phyloP scores from a whole-genome alignment of 2,797 vertebrate genomes.

The Pyrocephalus nanus region DNA sequence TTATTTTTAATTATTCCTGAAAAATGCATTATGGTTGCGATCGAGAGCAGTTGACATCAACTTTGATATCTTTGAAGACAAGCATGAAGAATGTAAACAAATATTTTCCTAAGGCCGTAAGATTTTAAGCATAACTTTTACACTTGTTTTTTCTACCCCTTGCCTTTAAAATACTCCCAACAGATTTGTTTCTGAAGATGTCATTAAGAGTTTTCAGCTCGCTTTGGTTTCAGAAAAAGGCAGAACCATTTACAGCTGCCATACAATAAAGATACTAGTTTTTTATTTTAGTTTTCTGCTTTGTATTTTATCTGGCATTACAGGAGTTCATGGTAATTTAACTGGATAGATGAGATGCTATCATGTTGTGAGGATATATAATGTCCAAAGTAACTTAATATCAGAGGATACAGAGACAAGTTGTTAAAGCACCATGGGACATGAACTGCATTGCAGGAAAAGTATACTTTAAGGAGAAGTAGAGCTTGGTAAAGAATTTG shows the following conservation, averaged over 20 bases:
- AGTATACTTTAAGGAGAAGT: background rate
- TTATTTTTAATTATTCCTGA: background rate
- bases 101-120: background rate
- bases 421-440: background rate
- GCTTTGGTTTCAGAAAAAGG: background rate
- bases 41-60: background rate
- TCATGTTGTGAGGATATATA: background rate
- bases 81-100: background rate
- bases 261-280: background rate
- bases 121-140: background rate
- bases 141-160: background rate
- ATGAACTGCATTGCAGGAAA: background rate
- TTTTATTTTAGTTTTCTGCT: background rate
- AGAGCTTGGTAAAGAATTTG: background rate
- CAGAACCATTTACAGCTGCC: background rate
- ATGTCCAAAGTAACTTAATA: constrained; percentile 4
- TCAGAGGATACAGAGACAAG: background rate
- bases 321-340: background rate
- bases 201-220: background rate
- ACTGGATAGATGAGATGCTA: background rate
- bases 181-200: background rate
- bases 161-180: background rate
- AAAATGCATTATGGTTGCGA: background rate
- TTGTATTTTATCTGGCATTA: background rate
- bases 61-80: background rate